phyloP scores from a whole-genome alignment of 1,140 invertebrate genomes.

The Acromyrmex heyeri region DNA sequence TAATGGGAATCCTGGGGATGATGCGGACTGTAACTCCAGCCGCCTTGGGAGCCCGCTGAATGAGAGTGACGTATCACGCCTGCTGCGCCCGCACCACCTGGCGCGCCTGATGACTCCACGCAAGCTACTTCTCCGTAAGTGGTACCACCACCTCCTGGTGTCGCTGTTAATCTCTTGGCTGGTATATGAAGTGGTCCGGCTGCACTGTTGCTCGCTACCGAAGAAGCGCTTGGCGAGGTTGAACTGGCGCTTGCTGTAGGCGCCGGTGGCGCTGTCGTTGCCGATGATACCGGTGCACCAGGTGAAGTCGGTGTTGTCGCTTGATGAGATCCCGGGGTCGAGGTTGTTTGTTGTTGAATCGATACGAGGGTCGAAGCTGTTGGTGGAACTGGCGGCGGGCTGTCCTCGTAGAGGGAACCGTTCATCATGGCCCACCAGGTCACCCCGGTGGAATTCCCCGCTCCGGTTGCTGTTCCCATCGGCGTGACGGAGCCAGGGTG shows the following conservation, averaged over 20 bases:
- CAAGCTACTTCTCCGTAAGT: slow-evolving; percentile 88
- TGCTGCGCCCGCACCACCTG: slow-evolving; percentile 79
- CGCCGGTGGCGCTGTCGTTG: slow-evolving; percentile 87
- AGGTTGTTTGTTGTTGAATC: slow-evolving; percentile 85
- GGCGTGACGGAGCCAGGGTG: slow-evolving; percentile 89
- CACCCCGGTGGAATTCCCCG: slow-evolving; percentile 92
- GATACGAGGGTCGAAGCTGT: slow-evolving; percentile 85
- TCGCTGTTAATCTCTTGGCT: slow-evolving; percentile 90
- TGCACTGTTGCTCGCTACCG: slow-evolving; percentile 88
- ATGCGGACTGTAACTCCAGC: slow-evolving; percentile 85
- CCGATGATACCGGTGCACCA: slow-evolving; percentile 85
- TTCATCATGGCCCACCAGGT: slow-evolving; percentile 95
- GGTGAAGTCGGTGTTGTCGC: slow-evolving; percentile 86
- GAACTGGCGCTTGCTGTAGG: slow-evolving; percentile 88
- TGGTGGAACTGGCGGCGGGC: slow-evolving; percentile 89
- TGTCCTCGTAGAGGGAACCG: slow-evolving; percentile 91
- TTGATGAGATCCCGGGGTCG: slow-evolving; percentile 85
- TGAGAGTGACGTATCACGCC: slow-evolving; percentile 92
- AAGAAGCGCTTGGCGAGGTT: slow-evolving; percentile 90
- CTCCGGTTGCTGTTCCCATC: slow-evolving; percentile 92
- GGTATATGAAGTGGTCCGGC: slow-evolving; percentile 93
- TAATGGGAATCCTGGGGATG: slow-evolving; percentile 86
- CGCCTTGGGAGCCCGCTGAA: slow-evolving; percentile 88
- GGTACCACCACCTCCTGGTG: slow-evolving; percentile 78
- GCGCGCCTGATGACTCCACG: slow-evolving; percentile 86